Evolutionary conservation across 2,113 vertebrate genomes (phyloP).

Genomic region (Ceratotherium simum): DNA sequence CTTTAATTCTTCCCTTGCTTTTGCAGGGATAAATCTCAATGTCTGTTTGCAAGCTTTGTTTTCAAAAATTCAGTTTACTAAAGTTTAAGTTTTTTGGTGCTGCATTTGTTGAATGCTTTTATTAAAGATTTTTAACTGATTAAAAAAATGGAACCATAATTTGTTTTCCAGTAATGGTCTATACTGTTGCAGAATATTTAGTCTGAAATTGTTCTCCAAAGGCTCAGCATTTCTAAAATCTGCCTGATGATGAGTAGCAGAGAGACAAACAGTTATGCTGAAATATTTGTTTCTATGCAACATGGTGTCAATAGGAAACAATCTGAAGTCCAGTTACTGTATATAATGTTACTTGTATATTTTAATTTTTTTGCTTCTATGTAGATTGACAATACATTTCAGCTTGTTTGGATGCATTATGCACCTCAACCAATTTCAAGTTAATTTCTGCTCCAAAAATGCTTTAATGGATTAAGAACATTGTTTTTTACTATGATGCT

Average conservation of each 20-base stretch:
- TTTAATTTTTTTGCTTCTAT: background rate
- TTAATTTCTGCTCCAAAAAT: background rate
- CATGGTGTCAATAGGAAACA: background rate
- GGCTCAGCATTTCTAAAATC: background rate
- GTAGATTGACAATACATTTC: background rate
- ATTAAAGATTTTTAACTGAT: slow-evolving; percentile 1
- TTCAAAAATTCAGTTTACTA: background rate
- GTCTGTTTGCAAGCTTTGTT: background rate
- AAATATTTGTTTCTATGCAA: slow-evolving; percentile 8
- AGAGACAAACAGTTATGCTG: background rate
- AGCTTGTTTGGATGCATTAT: background rate
- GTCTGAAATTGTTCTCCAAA: background rate
- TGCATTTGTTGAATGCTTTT: background rate
- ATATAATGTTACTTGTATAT: background rate
- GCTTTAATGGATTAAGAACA: slow-evolving; percentile 10
- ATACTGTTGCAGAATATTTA: background rate
- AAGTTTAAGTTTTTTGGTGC: background rate
- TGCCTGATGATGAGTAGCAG: background rate
- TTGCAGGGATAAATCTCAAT: background rate
- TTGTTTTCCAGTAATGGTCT: background rate
- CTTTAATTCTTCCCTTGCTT: background rate
- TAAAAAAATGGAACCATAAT: background rate
- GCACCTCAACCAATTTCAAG: background rate
- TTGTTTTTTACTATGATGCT: background rate
- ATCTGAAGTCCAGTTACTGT: background rate